Evolutionary conservation across 2,888 invertebrate genomes (phyloP).

Genomic region (Drosophila kokeensis): DNA sequence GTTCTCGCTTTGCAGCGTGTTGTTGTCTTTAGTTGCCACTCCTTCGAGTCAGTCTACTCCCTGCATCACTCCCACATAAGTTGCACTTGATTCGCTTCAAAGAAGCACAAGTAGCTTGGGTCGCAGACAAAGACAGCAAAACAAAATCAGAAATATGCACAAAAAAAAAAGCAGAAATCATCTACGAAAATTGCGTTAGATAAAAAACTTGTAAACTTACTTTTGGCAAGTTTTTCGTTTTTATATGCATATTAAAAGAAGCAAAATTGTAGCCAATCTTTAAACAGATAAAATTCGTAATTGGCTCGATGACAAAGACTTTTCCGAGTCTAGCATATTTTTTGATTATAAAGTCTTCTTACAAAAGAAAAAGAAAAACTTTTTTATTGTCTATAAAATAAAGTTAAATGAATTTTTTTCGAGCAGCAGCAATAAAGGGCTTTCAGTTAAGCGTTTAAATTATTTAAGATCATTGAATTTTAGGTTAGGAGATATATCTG

Average conservation of each 20-base stretch:
- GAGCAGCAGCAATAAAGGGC: not conserved
- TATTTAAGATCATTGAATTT: not conserved
- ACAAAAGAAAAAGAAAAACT: not conserved
- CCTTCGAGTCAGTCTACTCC: not conserved
- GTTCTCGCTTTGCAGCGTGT: constrained; percentile 24
- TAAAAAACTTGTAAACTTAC: constrained; percentile 6
- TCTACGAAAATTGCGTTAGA: constrained; percentile 1
- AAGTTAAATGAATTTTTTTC: not conserved
- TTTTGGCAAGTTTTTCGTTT: constrained; percentile 7
- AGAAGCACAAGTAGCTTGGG: constrained; percentile 45
- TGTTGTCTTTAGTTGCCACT: constrained; percentile 1
- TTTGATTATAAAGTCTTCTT: not conserved
- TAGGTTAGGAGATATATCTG: not conserved
- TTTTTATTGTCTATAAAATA: constrained; percentile 1
- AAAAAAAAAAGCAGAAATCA: constrained; percentile 1
- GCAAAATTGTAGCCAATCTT: not conserved
- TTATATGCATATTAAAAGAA: constrained; percentile 13
- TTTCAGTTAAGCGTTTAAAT: not conserved
- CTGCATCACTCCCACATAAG: constrained; percentile 44
- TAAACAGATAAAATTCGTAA: not conserved
- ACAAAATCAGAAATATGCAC: constrained; percentile 1
- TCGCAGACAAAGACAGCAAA: not conserved
- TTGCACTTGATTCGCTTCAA: too few relatives aligned
- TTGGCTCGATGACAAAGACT: not conserved
- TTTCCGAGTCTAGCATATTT: not conserved